Percentiles rank a stretch among this genome's conserved stretches.
Evolutionary conservation across 2,888 invertebrate species (phyloP).

Genomic region (Scaptomyza tumidula): DNA sequence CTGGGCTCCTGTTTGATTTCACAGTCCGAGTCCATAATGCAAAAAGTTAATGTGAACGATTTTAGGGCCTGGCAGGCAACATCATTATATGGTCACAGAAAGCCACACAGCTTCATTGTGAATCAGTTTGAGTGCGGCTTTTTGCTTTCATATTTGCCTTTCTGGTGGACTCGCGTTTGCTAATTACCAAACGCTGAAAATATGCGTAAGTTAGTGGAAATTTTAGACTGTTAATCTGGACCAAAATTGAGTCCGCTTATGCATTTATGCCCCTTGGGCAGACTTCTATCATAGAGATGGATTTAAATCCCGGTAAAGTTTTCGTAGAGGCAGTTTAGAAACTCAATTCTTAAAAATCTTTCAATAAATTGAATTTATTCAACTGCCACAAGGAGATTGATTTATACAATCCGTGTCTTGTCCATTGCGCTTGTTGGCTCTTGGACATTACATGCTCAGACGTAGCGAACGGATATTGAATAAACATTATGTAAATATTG

Average conservation of each 20-base stretch:
- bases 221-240: conserved; percentile 8
- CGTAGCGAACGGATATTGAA: conserved; percentile 46
- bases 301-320: conserved; percentile 6
- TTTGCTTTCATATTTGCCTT: conserved; percentile 51
- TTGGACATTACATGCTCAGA: conserved; percentile 27
- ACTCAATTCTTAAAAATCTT: conserved; percentile 25
- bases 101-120: conserved; percentile 34
- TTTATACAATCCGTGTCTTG: conserved; percentile 52
- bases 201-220: conserved; percentile 10
- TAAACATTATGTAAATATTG: conserved; percentile 72
- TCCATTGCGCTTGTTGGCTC: conserved; percentile 18
- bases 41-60: conserved; percentile 29
- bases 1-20: conserved; percentile 7
- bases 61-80: conserved; percentile 19
- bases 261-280: background rate
- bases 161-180: conserved; percentile 20
- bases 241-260: background rate
- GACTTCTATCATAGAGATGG: background rate
- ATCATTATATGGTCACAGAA: conserved; percentile 44
- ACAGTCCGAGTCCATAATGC: conserved; percentile 27
- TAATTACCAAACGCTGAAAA: conserved; percentile 32
- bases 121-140: conserved; percentile 35
- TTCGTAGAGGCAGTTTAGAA: background rate
- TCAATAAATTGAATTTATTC: conserved; percentile 56
- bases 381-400: conserved; percentile 49